phyloP scores from a whole-genome alignment of 2,888 invertebrate species.

The Brachypalpus laphriformis region DNA sequence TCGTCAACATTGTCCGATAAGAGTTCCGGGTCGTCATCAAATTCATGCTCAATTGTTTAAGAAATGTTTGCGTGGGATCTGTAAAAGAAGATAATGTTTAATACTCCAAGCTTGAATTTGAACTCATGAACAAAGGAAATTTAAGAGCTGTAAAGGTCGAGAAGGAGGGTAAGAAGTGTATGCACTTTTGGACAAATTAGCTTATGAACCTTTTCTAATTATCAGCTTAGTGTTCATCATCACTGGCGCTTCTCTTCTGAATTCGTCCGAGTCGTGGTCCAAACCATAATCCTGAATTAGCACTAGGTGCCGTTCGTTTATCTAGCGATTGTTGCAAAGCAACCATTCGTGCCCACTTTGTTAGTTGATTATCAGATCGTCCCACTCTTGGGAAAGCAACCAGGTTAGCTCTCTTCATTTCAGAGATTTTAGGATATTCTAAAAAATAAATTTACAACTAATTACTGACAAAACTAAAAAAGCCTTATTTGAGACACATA shows the following conservation, averaged over 20 bases:
- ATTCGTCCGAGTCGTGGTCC: slow-evolving; percentile 87
- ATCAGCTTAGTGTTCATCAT: slow-evolving; percentile 71
- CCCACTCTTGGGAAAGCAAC: slow-evolving; percentile 83
- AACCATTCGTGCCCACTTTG: slow-evolving; percentile 80
- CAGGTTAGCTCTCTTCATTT: slow-evolving; percentile 82
- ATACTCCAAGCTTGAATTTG: too few species aligned
- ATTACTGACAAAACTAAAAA: neutral
- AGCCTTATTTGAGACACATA: too few species aligned
- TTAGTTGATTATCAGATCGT: slow-evolving; percentile 80
- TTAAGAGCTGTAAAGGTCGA: too few species aligned
- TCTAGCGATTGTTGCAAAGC: slow-evolving; percentile 81
- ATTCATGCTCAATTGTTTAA: neutral
- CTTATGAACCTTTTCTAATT: slow-evolving; percentile 72
- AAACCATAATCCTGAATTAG: slow-evolving; percentile 86
- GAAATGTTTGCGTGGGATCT: neutral
- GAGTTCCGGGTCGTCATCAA: neutral
- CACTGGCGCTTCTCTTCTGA: slow-evolving; percentile 78
- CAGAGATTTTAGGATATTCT: slow-evolving; percentile 79
- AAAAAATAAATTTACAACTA: too few species aligned
- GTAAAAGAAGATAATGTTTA: neutral
- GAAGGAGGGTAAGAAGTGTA: too few species aligned
- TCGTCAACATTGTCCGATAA: slow-evolving; percentile 10
- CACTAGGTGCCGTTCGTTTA: slow-evolving; percentile 81
- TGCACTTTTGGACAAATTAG: neutral
- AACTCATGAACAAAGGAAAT: too few species aligned